Evolutionary conservation across 2,113 vertebrate genomes (phyloP).

Genomic region (Microtus montanus): DNA sequence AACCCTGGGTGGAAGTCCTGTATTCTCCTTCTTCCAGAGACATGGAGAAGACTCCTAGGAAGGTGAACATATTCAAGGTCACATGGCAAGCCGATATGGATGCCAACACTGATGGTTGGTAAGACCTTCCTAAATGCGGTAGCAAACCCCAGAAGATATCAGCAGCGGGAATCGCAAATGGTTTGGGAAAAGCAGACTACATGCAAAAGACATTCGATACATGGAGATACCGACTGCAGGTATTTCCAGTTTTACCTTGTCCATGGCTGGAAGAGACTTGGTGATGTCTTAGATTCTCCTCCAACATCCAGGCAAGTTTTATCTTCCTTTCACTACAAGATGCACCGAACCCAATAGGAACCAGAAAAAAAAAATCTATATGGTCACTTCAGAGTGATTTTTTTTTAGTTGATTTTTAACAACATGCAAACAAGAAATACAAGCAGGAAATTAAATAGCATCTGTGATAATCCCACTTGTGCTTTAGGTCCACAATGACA

Average conservation of each 20-base stretch:
- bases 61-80: background rate
- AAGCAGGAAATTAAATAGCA: conserved; percentile 54
- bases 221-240: background rate
- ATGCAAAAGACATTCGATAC: background rate
- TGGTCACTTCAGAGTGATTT: conserved; percentile 44
- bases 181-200: background rate
- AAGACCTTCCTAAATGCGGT: background rate
- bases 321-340: conserved; percentile 42
- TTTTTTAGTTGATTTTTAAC: conserved; percentile 70
- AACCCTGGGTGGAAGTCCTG: background rate
- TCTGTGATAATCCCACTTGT: conserved; percentile 46
- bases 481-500: conserved; percentile 60
- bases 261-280: background rate
- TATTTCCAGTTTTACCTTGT: background rate
- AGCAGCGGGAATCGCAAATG: background rate
- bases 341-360: background rate
- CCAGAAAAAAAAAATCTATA: conserved; percentile 64
- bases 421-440: conserved; percentile 59
- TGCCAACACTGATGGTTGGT: background rate
- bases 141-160: background rate
- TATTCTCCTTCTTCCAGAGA: background rate
- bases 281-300: background rate
- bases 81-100: background rate
- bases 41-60: background rate
- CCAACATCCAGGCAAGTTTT: background rate